Percentiles rank a stretch among this genome's conserved stretches.
Conservation (phyloP, 2,888 invertebrate genomes). For the Phortica okadai region DNA sequence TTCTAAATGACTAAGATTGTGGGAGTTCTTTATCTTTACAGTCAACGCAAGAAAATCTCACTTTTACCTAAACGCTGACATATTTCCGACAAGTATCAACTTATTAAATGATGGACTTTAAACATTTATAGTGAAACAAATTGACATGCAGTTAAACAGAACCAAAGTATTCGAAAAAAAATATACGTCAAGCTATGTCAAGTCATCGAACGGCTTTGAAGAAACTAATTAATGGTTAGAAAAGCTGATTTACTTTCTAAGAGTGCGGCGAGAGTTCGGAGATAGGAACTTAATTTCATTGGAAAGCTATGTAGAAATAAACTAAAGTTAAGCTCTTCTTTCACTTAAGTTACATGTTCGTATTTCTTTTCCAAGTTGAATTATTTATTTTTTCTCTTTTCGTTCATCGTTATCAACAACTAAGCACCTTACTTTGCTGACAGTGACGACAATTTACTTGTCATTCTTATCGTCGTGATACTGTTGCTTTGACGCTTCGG, state of each 20-base stretch:
- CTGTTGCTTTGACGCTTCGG: background rate
- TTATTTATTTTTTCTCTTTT: background rate
- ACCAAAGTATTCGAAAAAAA: too few species aligned
- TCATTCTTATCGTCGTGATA: slow-evolving; percentile 18
- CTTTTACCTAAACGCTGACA: slow-evolving; percentile 8
- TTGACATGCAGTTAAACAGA: too few species aligned
- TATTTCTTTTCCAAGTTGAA: too few species aligned
- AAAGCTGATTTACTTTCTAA: slow-evolving; percentile 28
- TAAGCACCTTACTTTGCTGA: slow-evolving; percentile 17
- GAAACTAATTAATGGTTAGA: slow-evolving; percentile 46
- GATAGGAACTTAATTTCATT: too few species aligned
- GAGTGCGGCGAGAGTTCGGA: too few species aligned
- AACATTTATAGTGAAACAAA: too few species aligned
- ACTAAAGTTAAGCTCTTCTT: background rate
- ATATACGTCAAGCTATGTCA: too few species aligned
- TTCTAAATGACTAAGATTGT: slow-evolving; percentile 32
- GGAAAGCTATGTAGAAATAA: background rate
- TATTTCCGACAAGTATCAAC: too few species aligned
- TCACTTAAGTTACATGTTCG: background rate
- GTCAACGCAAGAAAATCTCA: background rate
- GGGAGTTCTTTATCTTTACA: slow-evolving; percentile 24
- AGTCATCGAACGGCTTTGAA: slow-evolving; percentile 45
- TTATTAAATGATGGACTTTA: too few species aligned
- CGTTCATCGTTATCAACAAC: background rate
- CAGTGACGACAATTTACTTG: slow-evolving; percentile 21